Evolutionary conservation across 2,797 vertebrate species (phyloP).

Genomic region (Argentina silus): DNA sequence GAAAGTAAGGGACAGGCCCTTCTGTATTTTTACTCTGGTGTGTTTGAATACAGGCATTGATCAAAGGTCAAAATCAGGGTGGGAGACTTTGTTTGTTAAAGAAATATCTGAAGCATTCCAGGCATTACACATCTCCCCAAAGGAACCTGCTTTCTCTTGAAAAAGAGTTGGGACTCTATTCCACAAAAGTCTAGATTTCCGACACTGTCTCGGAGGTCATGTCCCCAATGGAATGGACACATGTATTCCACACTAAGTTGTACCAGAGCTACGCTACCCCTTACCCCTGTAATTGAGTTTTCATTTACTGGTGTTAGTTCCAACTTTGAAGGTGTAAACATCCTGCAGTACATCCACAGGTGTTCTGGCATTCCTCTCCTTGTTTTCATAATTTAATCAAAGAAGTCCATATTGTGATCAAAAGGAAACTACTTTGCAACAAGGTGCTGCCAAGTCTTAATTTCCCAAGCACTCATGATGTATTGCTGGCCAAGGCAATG

Average conservation of each 20-base stretch:
- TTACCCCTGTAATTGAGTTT: no score
- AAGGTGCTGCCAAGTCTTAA: conserved; percentile 45
- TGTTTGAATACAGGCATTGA: background rate
- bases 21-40: background rate
- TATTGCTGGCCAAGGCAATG: background rate
- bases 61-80: background rate
- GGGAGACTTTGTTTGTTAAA: background rate
- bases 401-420: conserved; percentile 36
- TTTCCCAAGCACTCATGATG: conserved; percentile 42
- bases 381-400: conserved; percentile 47
- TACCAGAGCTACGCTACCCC: no score
- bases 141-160: background rate
- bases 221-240: no score
- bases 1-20: background rate
- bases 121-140: background rate
- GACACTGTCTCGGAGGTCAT: no score
- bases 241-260: no score
- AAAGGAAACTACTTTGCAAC: conserved; percentile 68
- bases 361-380: conserved; percentile 26
- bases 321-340: no score
- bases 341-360: conserved; percentile 9
- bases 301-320: no score
- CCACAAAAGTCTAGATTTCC: background rate
- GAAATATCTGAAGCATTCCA: background rate
- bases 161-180: background rate